A percentile compares a stretch with the other conserved stretches of the same genome.
Evolutionary conservation across 2,113 vertebrate species (phyloP).

Genomic region (Laticauda laticaudata): DNA sequence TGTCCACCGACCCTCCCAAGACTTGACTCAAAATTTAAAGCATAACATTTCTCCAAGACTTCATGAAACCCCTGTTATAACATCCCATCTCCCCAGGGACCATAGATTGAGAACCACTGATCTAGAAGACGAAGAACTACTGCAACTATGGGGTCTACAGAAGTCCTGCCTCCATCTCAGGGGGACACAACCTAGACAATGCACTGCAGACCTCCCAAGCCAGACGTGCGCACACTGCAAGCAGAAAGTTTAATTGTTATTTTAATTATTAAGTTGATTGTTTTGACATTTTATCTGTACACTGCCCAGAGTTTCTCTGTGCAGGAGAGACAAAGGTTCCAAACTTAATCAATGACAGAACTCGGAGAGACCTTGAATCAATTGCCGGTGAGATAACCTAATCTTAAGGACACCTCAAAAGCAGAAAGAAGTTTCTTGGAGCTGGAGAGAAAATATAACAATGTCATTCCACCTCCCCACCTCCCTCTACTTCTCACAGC

Average conservation of each 20-base stretch:
- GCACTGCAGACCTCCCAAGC: background rate
- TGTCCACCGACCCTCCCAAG: too few relatives aligned
- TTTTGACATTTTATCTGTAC: background rate
- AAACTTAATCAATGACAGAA: background rate
- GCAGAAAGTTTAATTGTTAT: background rate
- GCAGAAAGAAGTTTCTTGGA: background rate
- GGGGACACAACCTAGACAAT: background rate
- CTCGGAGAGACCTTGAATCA: background rate
- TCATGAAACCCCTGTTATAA: too few relatives aligned
- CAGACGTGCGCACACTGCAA: background rate
- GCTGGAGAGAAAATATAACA: background rate
- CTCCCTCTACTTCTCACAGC: background rate
- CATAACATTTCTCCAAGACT: too few relatives aligned
- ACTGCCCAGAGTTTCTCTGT: background rate
- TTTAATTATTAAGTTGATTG: background rate
- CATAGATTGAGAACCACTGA: background rate
- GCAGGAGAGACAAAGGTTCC: background rate
- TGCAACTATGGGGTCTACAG: background rate
- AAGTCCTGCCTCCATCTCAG: background rate
- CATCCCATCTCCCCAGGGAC: background rate
- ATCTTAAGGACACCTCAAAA: background rate
- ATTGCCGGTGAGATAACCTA: background rate
- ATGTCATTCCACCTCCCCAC: background rate
- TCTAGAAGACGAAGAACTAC: background rate
- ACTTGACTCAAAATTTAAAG: too few relatives aligned